Conservation (phyloP, 1,140 invertebrate genomes). For the Mamestra configurata region DNA sequence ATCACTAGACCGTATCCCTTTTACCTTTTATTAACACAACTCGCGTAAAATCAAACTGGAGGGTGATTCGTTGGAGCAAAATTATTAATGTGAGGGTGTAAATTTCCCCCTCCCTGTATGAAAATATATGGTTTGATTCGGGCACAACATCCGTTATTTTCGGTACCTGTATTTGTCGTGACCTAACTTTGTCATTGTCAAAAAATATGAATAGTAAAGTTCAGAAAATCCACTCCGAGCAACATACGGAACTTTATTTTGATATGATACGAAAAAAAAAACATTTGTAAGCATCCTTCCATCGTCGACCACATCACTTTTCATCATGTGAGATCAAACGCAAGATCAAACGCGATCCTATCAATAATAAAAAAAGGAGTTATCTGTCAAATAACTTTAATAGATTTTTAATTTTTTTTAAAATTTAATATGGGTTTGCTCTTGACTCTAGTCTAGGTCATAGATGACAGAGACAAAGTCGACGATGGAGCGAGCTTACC, state of each 20-base stretch:
- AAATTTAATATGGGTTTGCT: too few species aligned
- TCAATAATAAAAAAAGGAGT: too few species aligned
- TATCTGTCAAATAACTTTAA: too few species aligned
- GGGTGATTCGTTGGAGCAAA: conserved; percentile 52
- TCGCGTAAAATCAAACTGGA: conserved; percentile 57
- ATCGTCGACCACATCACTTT: too few species aligned
- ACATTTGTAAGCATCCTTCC: too few species aligned
- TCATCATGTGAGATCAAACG: too few species aligned
- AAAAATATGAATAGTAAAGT: background rate
- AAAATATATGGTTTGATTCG: conserved; percentile 52
- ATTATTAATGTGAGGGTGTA: conserved; percentile 59
- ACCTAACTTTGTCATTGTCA: conserved; percentile 42
- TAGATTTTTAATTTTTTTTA: too few species aligned
- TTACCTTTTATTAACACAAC: conserved; percentile 53
- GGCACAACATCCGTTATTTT: conserved; percentile 41
- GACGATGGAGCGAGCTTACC: too few species aligned
- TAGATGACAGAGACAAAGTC: too few species aligned
- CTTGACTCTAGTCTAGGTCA: too few species aligned
- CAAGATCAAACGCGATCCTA: too few species aligned
- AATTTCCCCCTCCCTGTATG: conserved; percentile 46
- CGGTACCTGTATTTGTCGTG: conserved; percentile 40
- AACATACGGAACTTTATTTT: background rate
- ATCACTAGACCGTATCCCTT: conserved; percentile 48
- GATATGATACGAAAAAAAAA: too few species aligned
- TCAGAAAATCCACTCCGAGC: background rate